Conservation (phyloP, 2,888 invertebrate genomes). For the Drosophila kokeensis region DNA sequence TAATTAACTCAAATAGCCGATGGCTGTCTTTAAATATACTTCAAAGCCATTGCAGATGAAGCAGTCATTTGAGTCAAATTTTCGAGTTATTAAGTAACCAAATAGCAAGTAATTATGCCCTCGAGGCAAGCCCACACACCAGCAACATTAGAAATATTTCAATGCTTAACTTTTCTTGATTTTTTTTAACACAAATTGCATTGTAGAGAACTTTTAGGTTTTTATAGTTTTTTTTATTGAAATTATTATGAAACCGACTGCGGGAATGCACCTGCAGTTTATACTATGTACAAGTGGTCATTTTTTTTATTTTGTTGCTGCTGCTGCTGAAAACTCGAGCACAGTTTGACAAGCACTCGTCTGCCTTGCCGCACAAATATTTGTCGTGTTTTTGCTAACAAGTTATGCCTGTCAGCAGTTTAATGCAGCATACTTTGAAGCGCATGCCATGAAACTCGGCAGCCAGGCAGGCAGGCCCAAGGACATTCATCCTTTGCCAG, state of each 20-base stretch:
- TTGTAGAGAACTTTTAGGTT: not conserved
- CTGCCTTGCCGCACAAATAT: conserved; percentile 66
- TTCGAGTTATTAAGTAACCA: conserved; percentile 48
- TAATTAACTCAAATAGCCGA: conserved; percentile 26
- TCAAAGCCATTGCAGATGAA: conserved; percentile 20
- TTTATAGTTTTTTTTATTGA: not conserved
- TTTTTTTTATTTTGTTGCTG: not conserved
- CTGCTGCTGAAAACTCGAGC: conserved; percentile 35
- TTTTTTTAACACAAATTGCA: not conserved
- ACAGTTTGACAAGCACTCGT: conserved; percentile 74
- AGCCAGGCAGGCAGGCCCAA: conserved; percentile 29
- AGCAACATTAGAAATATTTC: conserved; percentile 17
- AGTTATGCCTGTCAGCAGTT: conserved; percentile 75
- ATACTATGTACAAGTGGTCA: not conserved
- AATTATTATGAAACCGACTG: conserved; percentile 2
- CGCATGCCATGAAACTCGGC: conserved; percentile 41
- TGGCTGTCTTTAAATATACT: conserved; percentile 16
- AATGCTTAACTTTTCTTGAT: not conserved
- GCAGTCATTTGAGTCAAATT: conserved; percentile 39
- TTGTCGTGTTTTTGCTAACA: conserved; percentile 62
- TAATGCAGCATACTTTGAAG: conserved; percentile 51
- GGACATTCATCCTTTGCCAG: conserved; percentile 35
- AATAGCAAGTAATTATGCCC: conserved; percentile 55
- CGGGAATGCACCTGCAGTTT: conserved; percentile 5
- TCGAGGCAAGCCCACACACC: conserved; percentile 19